Evolutionary conservation across 2,113 vertebrate genomes (phyloP), one percentile per base, ranked within the genome.

Genomic region (Zosterops hypoxanthus): DNA sequence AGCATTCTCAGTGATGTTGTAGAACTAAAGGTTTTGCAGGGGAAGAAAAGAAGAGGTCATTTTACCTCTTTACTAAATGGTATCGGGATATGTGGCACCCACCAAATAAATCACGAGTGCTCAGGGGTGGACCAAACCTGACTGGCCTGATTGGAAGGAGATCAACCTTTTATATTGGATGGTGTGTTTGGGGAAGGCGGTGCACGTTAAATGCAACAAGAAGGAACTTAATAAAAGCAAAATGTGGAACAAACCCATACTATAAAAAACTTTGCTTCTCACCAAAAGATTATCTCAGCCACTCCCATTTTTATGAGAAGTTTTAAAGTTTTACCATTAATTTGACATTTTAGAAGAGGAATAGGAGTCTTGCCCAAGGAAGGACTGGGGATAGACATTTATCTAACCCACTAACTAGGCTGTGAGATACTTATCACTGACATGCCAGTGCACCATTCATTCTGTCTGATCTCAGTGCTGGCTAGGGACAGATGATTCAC

Each of bases 171-270:
- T 81, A 39, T 70, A 50, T 10, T 14, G 44, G n/a, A 31, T 53
- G 26, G 4, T 14, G 25, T 23, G 11, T 3, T 4, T 1, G 5
- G 1, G 14, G 3, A 11, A 11, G 39, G 39, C 5, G 11, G 39
- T 39, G 1, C 4, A 50, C 39, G 13, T 68, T 60, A 68, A 66
- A 86, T 63, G 44, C 29, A 50, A 11, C 41, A 85, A 34, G 64
- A 41, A 24, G 34, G 34, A 89, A 68, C 77, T 82, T 64, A 59
- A 53, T 88, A 59, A 88, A 86, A 78, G 42, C 41, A 64, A 76
- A 85, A 77, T 53, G 42, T n/a, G 29, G 61, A 93, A 82, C 29
- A 70, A 59, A 11, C 14, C 17, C 15, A 53, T 25, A 22, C 19
- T 6, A 31, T 71, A 31, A 64, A 71, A 78, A 75, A 25, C 25